Evolutionary conservation across 2,888 invertebrate genomes (phyloP), one percentile per base, ranked within the genome.

Genomic region (Sinhomidia bicolor): DNA sequence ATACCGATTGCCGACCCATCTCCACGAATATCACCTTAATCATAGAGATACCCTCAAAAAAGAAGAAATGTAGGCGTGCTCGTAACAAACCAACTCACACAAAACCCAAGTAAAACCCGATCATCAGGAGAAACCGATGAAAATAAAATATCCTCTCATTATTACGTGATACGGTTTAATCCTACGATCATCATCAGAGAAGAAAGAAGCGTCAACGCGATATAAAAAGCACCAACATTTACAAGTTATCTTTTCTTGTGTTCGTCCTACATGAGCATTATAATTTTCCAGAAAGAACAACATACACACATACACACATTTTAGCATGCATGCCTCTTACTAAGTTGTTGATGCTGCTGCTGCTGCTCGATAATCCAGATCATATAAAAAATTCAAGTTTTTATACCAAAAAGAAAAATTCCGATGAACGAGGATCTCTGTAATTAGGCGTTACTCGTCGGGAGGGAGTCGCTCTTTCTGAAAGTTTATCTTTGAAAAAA

Each of bases 361-460:
- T 74, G 14, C 80, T 36, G 9, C 51, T 57, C 85, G 81, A 82
- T 68, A 51, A 82, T 68, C 65, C 41, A 68, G 82, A 82, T 41
- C 62, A 41, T n/a, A 78, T 51, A 79, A 80, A 79, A 88, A 89
- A 85, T 85, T 81, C 85, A 85, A 81, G 85, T n/a, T 89, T 88
- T 88, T 84, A 79, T 88, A 83, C 71, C 68, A 83, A 83, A 83
- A 82, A 36, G 36, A 88, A 79, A 85, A 89, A 89, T 89, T 89
- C 89, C 89, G 71, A 84, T 85, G 89, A 89, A 89, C 89, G 85
- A 79, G 85, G 57, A 79, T 85, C 80, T 89, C 85, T 89, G 89
- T 89, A 89, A 89, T 89, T 89, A 89, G 78, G 78, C 78, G 78
- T 54, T 41, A 65, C 44, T 51, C 32, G 51, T 78, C 29, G 54